Conservation (phyloP, 2,113 vertebrate genomes). For the Bubalus kerabau region DNA sequence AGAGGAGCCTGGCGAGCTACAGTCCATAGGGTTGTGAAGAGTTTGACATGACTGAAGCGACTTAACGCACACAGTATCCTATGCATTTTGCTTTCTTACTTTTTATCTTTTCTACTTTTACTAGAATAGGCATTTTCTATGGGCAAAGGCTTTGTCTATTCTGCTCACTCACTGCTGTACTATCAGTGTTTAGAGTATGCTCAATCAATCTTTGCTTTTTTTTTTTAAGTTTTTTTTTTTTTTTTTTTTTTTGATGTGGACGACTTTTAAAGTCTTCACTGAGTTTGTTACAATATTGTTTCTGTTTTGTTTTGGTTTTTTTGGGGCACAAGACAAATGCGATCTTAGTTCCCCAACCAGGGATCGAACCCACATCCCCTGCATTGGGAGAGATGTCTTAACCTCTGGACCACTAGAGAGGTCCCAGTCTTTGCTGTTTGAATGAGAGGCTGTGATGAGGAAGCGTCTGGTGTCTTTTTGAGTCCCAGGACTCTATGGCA, state of each 20-base stretch:
- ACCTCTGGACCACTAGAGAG: background rate
- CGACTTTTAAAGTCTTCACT: background rate
- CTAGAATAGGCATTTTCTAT: background rate
- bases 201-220: background rate
- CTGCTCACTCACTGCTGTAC: background rate
- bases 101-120: background rate
- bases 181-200: background rate
- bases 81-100: background rate
- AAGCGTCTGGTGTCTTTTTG: background rate
- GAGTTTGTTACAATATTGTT: background rate
- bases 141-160: background rate
- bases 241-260: background rate
- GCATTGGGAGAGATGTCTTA: background rate
- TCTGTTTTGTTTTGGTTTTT: background rate
- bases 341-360: background rate
- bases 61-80: background rate
- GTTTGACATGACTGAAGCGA: background rate
- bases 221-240: too few relatives aligned
- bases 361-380: background rate
- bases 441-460: background rate
- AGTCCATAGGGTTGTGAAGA: background rate
- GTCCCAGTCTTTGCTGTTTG: background rate
- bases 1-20: background rate
- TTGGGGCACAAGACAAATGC: accelerated
- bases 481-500: background rate